These are phyloP conservation scores for Ahaetulla prasina DNA, from an alignment of 2,113 vertebrate species.

Conservation along the genomic window DNA sequence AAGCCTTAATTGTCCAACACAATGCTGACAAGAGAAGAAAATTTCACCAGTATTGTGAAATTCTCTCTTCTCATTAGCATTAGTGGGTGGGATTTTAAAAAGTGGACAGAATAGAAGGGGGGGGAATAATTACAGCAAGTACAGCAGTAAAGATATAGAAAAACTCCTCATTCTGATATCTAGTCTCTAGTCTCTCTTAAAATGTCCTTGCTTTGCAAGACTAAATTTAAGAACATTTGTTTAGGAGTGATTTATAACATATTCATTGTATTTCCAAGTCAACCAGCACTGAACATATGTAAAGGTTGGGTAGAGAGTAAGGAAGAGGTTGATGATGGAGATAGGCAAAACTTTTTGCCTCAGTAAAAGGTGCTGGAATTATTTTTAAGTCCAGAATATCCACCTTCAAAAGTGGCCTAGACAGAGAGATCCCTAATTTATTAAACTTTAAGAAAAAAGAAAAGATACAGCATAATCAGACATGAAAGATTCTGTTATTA, in stretches of 20 bases:
- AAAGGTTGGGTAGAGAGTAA: not conserved
- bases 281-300: not conserved
- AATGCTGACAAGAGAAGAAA: not conserved
- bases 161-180: not conserved
- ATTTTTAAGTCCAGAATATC: not conserved
- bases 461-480: not conserved
- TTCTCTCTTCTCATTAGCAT: not conserved
- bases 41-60: not conserved
- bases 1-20: not conserved
- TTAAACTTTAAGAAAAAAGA: not conserved
- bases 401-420: not conserved
- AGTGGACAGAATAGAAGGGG: not conserved
- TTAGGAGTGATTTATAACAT: not conserved
- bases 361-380: not conserved
- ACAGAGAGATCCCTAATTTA: not conserved
- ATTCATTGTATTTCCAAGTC: not conserved
- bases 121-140: not conserved
- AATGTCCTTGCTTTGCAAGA: not conserved
- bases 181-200: not conserved
- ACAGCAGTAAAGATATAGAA: not conserved
- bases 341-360: not conserved
- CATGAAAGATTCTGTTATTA: not conserved
- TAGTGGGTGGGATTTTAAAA: not conserved
- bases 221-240: not conserved
- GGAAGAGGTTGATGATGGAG: not conserved